Conservation (phyloP, 37 sponge, comb jelly and placozoan species). For the Beroe forskalii region DNA sequence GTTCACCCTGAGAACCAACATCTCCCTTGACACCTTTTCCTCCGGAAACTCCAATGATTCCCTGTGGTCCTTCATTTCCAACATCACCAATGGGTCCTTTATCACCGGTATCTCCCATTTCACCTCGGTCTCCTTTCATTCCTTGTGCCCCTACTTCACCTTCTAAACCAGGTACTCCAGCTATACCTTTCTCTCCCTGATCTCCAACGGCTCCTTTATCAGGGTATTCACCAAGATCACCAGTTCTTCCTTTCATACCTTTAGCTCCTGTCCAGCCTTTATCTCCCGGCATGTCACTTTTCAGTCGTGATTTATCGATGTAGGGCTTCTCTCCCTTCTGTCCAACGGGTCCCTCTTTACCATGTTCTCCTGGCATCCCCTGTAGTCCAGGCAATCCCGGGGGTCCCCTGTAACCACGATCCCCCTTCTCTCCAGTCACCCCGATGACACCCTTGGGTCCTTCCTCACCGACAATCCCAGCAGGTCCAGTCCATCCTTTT, state of each 20-base stretch:
- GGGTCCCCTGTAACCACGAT: background rate
- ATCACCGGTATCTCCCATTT: background rate
- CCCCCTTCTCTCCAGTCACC: background rate
- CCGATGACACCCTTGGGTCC: background rate
- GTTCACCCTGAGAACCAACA: constrained; percentile 12
- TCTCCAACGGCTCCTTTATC: constrained; percentile 37
- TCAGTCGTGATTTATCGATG: background rate
- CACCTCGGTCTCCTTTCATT: background rate
- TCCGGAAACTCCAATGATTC: background rate
- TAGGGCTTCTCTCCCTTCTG: constrained; percentile 8
- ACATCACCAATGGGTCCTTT: background rate
- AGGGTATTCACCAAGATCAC: background rate
- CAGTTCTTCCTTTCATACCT: background rate
- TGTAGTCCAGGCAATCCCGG: constrained; percentile 21
- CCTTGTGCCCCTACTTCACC: constrained; percentile 17
- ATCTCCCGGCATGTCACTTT: constrained; percentile 12
- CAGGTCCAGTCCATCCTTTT: constrained; percentile 8
- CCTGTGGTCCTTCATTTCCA: background rate
- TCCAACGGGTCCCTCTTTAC: constrained; percentile 48
- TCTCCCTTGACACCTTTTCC: constrained; percentile 12
- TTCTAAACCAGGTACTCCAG: constrained; percentile 24
- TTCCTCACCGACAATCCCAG: background rate
- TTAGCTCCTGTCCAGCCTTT: constrained; percentile 5
- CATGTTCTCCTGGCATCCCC: constrained; percentile 31
- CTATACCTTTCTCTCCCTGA: background rate